Conservation (phyloP, 2,888 invertebrate genomes). For the Napeogenes inachia region DNA sequence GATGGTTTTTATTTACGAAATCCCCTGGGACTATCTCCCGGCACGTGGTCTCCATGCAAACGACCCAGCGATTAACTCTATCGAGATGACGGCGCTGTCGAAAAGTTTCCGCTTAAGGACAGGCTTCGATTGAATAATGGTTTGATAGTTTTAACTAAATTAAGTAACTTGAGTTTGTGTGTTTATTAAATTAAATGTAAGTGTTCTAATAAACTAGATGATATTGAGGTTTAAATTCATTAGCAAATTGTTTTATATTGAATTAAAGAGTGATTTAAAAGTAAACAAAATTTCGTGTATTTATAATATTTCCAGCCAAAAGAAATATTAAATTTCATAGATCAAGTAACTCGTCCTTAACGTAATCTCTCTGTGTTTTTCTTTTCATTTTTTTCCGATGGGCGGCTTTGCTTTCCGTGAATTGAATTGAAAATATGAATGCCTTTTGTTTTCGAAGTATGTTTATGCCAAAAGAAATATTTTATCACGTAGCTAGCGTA, state of each 20-base stretch:
- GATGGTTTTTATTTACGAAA: slow-evolving; percentile 14
- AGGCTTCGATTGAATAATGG: slow-evolving; percentile 7
- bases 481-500: neutral
- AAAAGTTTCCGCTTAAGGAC: slow-evolving; percentile 11
- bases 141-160: neutral
- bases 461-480: slow-evolving; percentile 33
- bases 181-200: no score
- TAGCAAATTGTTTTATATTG: no score
- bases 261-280: neutral
- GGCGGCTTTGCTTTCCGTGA: slow-evolving; percentile 45
- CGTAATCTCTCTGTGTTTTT: slow-evolving; percentile 36
- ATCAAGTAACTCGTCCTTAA: slow-evolving; percentile 33
- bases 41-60: slow-evolving; percentile 21
- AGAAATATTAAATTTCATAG: slow-evolving; percentile 22
- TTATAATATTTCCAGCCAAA: neutral
- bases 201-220: neutral
- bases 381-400: slow-evolving; percentile 31
- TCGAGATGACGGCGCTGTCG: slow-evolving; percentile 12
- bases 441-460: slow-evolving; percentile 47
- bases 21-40: slow-evolving; percentile 4
- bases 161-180: no score
- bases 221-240: no score
- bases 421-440: slow-evolving; percentile 50
- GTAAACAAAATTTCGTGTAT: neutral
- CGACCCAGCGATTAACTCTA: slow-evolving; percentile 16